Evolutionary conservation across 2,888 invertebrate genomes (phyloP).

Genomic region (Glyphotaelius pellucidus): DNA sequence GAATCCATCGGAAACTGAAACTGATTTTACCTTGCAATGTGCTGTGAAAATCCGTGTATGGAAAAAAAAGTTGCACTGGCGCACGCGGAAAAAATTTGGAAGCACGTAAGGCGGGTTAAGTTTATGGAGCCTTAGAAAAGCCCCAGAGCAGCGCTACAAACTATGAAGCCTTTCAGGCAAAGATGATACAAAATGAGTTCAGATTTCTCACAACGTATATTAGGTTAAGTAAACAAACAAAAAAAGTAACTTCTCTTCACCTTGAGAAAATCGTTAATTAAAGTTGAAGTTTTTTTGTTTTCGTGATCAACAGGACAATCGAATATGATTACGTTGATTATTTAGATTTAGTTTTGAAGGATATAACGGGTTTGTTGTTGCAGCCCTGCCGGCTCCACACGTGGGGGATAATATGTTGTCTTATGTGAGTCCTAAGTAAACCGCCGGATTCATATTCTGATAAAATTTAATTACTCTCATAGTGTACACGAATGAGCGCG

Average conservation of each 20-base stretch:
- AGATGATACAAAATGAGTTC: neutral
- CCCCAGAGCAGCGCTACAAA: neutral
- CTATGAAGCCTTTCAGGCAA: neutral
- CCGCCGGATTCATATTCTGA: slow-evolving; percentile 58
- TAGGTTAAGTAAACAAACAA: neutral
- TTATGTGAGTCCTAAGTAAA: slow-evolving; percentile 57
- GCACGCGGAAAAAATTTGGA: neutral
- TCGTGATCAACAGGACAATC: no score
- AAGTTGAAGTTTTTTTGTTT: no score
- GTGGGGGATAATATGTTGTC: slow-evolving; percentile 53
- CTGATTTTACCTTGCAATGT: neutral
- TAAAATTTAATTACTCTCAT: slow-evolving; percentile 59
- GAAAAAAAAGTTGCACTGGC: neutral
- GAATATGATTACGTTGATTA: neutral
- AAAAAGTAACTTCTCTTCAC: no score
- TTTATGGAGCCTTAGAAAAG: neutral
- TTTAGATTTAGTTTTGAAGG: neutral
- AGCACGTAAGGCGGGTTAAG: neutral
- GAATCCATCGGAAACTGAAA: neutral
- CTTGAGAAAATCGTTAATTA: no score
- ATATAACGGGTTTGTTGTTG: neutral
- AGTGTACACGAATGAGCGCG: slow-evolving; percentile 54
- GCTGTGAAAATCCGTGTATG: neutral
- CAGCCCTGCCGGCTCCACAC: slow-evolving; percentile 17
- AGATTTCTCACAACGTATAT: neutral